Evolutionary conservation across 2,888 invertebrate species (phyloP).

Genomic region (Linnaemya tessellans): DNA sequence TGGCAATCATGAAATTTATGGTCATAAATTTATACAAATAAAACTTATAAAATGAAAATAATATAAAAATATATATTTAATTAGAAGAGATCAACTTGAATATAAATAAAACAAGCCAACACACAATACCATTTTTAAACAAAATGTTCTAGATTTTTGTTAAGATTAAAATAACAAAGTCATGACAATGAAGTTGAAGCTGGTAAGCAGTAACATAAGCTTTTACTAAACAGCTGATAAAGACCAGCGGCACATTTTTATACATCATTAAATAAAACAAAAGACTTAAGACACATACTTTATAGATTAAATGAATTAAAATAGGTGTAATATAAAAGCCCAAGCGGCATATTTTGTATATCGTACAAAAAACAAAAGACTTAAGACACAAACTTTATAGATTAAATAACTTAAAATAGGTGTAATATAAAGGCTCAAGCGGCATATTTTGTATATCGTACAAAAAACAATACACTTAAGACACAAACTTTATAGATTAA

Average conservation of each 20-base stretch:
- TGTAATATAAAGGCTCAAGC: too few relatives aligned
- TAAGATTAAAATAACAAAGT: constrained; percentile 30
- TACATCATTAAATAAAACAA: not conserved
- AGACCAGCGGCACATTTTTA: not conserved
- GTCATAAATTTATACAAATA: constrained; percentile 45
- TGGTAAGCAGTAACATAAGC: not conserved
- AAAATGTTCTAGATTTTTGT: constrained; percentile 57
- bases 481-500: too few relatives aligned
- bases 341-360: too few relatives aligned
- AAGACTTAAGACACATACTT: not conserved
- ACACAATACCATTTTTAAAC: constrained; percentile 49
- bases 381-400: too few relatives aligned
- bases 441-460: too few relatives aligned
- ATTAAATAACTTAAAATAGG: too few relatives aligned
- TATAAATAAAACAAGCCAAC: constrained; percentile 17
- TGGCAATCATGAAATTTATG: constrained; percentile 63
- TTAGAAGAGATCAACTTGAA: constrained; percentile 49
- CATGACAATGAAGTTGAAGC: constrained; percentile 18
- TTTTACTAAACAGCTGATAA: not conserved
- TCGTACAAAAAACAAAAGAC: too few relatives aligned
- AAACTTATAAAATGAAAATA: constrained; percentile 4
- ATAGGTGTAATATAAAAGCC: too few relatives aligned
- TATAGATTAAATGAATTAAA: not conserved
- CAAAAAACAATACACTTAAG: too few relatives aligned
- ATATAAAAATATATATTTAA: constrained; percentile 55